These are phyloP conservation scores for Galago senegalensis DNA, from an alignment of 2,797 vertebrate species.

Conservation along the genomic window DNA sequence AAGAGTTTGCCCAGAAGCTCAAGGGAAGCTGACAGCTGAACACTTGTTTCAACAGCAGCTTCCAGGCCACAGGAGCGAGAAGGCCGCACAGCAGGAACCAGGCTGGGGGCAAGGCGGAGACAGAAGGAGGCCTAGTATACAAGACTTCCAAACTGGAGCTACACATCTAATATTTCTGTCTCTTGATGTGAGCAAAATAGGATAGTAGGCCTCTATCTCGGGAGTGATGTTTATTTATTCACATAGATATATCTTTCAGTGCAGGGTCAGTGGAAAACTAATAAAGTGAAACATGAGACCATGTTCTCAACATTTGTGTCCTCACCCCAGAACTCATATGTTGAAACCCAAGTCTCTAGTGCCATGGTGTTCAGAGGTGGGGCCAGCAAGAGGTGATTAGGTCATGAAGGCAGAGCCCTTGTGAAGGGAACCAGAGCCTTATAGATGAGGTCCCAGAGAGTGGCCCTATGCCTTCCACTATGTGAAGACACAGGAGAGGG, in stretches of 20 bases:
- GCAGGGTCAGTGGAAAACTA: not conserved
- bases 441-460: not conserved
- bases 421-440: not conserved
- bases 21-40: not conserved
- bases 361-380: not conserved
- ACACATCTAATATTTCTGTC: not conserved
- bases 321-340: too few relatives aligned
- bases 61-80: not conserved
- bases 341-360: not conserved
- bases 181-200: not conserved
- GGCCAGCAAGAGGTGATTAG: not conserved
- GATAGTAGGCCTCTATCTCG: not conserved
- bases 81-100: not conserved
- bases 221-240: not conserved
- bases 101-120: not conserved
- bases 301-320: not conserved
- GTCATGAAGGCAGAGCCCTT: not conserved
- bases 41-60: not conserved
- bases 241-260: not conserved
- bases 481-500: not conserved
- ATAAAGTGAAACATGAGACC: not conserved
- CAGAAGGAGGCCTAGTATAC: not conserved
- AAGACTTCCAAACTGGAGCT: slow-evolving; percentile 4
- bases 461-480: not conserved
- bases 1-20: not conserved